Conservation (phyloP, 2,113 vertebrate species). For the Kryptolebias marmoratus region DNA sequence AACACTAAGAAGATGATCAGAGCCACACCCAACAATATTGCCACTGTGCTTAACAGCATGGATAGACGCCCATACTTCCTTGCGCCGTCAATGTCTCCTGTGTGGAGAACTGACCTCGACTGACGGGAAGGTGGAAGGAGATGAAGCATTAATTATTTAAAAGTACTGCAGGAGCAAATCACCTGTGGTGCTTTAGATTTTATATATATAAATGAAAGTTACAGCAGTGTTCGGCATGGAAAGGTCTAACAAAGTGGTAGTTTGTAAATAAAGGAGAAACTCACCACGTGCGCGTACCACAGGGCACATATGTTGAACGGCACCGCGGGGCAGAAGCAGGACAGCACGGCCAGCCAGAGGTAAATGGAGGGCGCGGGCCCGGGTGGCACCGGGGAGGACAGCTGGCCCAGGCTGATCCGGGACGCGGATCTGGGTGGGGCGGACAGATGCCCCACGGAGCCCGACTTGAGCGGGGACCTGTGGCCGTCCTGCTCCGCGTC, state of each 20-base stretch:
- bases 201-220: neutral
- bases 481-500: constrained; percentile 86
- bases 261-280: constrained; percentile 49
- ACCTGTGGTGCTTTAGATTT: constrained; percentile 19
- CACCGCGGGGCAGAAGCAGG: constrained; percentile 91
- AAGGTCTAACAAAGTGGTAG: neutral
- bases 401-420: constrained; percentile 81
- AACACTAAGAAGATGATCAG: constrained; percentile 71
- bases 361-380: constrained; percentile 83
- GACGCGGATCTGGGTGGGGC: constrained; percentile 80
- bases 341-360: constrained; percentile 89
- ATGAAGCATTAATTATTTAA: constrained; percentile 25
- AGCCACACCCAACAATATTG: constrained; percentile 77
- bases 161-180: constrained; percentile 5
- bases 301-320: constrained; percentile 91
- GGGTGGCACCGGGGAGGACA: constrained; percentile 82
- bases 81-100: constrained; percentile 70
- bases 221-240: too few species aligned
- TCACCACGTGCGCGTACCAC: constrained; percentile 94
- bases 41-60: constrained; percentile 65
- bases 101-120: constrained; percentile 69
- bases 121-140: constrained; percentile 25
- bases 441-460: constrained; percentile 80
- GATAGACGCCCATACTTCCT: constrained; percentile 74
- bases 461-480: constrained; percentile 81